phyloP scores from a whole-genome alignment of 2,113 vertebrate species.

The Synodontis membranacea region DNA sequence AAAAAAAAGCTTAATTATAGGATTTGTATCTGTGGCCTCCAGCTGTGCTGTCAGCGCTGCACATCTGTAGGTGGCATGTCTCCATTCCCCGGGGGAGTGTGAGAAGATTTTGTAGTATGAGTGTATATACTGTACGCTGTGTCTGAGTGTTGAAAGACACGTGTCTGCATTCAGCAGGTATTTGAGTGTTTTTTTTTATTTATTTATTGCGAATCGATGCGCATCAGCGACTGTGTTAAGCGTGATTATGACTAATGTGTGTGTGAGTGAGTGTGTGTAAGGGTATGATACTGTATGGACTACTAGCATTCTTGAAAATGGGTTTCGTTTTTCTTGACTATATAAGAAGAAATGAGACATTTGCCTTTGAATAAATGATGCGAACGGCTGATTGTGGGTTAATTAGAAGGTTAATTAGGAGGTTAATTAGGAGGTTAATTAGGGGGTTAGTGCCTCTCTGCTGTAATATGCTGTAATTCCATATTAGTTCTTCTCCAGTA shows the following conservation, averaged over 20 bases:
- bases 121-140: slow-evolving; percentile 22
- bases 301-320: slow-evolving; percentile 27
- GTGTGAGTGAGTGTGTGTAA: slow-evolving; percentile 11
- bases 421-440: slow-evolving; percentile 28
- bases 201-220: slow-evolving; percentile 30
- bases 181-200: slow-evolving; percentile 20
- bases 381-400: slow-evolving; percentile 27
- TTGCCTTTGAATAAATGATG: not conserved
- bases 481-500: slow-evolving; percentile 32
- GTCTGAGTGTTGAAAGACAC: not conserved
- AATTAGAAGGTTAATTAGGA: not conserved
- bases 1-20: not conserved
- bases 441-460: slow-evolving; percentile 26
- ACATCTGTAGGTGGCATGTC: slow-evolving; percentile 3
- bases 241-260: slow-evolving; percentile 1
- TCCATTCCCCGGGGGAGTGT: slow-evolving; percentile 7
- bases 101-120: slow-evolving; percentile 20
- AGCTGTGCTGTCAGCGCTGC: slow-evolving; percentile 37
- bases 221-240: not conserved
- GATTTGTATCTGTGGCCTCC: slow-evolving; percentile 31
- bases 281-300: not conserved
- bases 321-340: not conserved
- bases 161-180: not conserved
- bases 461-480: slow-evolving; percentile 34
- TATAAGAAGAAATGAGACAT: not conserved